These are phyloP conservation scores for Benthochromis sp. DNA, from an alignment of 2,113 vertebrate genomes.

Conservation along the genomic window DNA sequence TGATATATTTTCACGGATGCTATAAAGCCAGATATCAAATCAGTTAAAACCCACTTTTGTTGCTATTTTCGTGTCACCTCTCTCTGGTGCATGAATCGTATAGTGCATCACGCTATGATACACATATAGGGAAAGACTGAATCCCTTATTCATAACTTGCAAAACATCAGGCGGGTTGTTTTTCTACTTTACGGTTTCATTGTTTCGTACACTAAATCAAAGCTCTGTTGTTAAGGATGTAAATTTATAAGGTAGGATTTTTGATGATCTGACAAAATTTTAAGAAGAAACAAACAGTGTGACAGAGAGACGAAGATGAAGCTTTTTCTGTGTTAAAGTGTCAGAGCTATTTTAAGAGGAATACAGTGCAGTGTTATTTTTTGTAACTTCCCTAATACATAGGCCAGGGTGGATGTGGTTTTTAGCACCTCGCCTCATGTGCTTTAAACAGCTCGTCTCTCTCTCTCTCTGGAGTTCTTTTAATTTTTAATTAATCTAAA, in stretches of 20 bases:
- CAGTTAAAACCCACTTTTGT: slow-evolving; percentile 23
- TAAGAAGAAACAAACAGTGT: background rate
- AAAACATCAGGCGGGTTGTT: background rate
- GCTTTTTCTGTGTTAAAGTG: background rate
- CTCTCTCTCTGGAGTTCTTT: background rate
- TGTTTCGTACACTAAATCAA: background rate
- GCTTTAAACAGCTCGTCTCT: background rate
- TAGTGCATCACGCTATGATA: slow-evolving; percentile 2
- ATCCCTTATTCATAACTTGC: background rate
- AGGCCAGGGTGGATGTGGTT: background rate
- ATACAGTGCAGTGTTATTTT: background rate
- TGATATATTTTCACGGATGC: slow-evolving; percentile 43
- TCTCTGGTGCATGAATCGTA: background rate
- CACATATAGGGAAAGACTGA: background rate
- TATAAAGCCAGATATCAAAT: slow-evolving; percentile 45
- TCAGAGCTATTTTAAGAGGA: background rate
- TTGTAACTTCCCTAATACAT: background rate
- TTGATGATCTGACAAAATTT: background rate
- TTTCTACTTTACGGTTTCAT: background rate
- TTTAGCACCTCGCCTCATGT: background rate
- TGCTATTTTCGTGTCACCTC: slow-evolving; percentile 6
- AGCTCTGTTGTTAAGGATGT: background rate
- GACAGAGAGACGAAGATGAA: background rate
- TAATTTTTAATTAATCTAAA: background rate
- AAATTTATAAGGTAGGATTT: background rate